Conservation (phyloP, 1,140 invertebrate species). For the Nasonia longicornis region DNA sequence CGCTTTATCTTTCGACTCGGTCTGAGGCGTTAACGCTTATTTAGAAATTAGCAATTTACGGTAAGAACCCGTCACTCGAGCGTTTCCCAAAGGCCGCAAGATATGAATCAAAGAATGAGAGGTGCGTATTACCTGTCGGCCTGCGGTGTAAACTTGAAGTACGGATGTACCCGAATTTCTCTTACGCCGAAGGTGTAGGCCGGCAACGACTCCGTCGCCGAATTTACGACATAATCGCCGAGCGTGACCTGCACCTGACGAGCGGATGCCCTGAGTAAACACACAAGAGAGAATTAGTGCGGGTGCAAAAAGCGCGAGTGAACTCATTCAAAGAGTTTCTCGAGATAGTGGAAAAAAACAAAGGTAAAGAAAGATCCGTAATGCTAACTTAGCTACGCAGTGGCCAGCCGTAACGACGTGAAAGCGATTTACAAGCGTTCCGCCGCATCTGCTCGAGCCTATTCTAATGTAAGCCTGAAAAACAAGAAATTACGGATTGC, state of each 20-base stretch:
- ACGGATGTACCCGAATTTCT: conserved; percentile 91
- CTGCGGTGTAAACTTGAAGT: conserved; percentile 95
- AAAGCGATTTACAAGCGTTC: conserved; percentile 89
- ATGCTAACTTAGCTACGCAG: conserved; percentile 85
- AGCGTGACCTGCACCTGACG: conserved; percentile 91
- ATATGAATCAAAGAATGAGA: conserved; percentile 16
- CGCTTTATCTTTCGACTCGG: not conserved
- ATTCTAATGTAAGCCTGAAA: conserved; percentile 91
- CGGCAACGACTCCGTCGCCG: conserved; percentile 88
- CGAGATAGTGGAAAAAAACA: not conserved
- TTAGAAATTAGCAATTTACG: conserved; percentile 23
- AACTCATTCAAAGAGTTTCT: conserved; percentile 1
- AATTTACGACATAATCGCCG: conserved; percentile 94
- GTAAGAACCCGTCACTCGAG: conserved; percentile 1
- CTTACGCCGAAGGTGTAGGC: conserved; percentile 91
- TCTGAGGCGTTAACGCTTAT: conserved; percentile 8
- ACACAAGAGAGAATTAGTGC: conserved; percentile 28
- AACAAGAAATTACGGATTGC: conserved; percentile 46
- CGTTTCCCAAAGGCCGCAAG: not conserved
- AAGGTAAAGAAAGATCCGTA: conserved; percentile 10
- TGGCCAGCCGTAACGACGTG: conserved; percentile 97
- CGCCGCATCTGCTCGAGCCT: conserved; percentile 91
- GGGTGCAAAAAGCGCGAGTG: not conserved
- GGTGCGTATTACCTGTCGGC: conserved; percentile 72
- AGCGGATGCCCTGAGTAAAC: conserved; percentile 78